Percentiles rank a stretch among this genome's conserved stretches.
Conservation (phyloP, 2,888 invertebrate species). For the Lasioglossum lativentre region DNA sequence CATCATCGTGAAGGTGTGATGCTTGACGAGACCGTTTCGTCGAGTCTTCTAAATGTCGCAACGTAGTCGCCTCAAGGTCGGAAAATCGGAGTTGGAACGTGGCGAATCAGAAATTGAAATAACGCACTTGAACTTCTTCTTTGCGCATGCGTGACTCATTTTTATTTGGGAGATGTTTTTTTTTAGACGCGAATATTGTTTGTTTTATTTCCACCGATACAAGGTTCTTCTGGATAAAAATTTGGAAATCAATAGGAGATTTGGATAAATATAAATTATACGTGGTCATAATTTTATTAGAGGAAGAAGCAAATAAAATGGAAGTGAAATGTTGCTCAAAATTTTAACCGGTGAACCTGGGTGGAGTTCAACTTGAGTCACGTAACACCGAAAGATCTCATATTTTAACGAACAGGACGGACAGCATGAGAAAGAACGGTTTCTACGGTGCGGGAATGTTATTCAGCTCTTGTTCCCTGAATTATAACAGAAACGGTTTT, state of each 20-base stretch:
- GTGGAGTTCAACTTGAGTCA: conserved; percentile 22
- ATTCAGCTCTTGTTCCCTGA: not conserved
- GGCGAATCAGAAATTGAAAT: not conserved
- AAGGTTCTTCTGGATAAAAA: not conserved
- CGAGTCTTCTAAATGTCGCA: conserved; percentile 1
- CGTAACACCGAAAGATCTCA: conserved; percentile 38
- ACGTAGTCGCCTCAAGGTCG: not conserved
- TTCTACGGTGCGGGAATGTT: not conserved
- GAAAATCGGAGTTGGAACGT: not conserved
- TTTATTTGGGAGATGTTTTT: not conserved
- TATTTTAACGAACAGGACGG: conserved; percentile 26
- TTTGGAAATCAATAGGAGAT: not conserved
- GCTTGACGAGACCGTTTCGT: conserved; percentile 5
- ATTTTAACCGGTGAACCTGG: conserved; percentile 13
- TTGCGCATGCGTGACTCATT: not conserved
- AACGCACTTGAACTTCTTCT: not conserved
- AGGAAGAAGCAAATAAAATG: not conserved
- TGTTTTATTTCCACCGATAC: not conserved
- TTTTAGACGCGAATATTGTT: not conserved
- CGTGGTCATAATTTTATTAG: not conserved
- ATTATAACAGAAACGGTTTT: not conserved
- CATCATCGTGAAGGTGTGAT: conserved; percentile 25
- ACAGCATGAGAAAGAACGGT: conserved; percentile 20
- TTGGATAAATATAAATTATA: not conserved
- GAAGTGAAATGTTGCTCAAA: not conserved